A percentile compares a stretch with the other conserved stretches of the same genome.
Conservation (phyloP, 1,140 invertebrate genomes). For the Sitophilus oryzae region DNA sequence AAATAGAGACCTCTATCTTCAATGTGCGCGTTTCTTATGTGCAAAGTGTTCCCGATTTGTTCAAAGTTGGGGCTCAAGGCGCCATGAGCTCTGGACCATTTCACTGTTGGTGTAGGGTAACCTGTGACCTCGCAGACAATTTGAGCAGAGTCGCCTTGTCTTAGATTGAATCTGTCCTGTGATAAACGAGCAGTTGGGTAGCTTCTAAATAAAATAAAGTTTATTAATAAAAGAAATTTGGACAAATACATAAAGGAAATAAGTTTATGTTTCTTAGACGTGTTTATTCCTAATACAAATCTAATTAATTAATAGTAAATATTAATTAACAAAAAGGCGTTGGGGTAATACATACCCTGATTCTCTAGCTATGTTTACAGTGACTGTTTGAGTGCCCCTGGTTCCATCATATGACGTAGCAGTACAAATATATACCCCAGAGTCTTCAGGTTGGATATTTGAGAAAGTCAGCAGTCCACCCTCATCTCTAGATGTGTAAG, state of each 20-base stretch:
- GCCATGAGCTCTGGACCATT: slow-evolving; percentile 71
- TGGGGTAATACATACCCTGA: no score
- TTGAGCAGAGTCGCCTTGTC: slow-evolving; percentile 70
- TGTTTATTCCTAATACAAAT: no score
- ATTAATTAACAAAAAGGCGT: no score
- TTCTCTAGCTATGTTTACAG: slow-evolving; percentile 46
- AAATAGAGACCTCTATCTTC: slow-evolving; percentile 75
- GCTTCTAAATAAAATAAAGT: slow-evolving; percentile 32
- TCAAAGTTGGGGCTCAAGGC: slow-evolving; percentile 56
- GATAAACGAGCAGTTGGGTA: slow-evolving; percentile 55
- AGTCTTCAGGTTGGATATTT: slow-evolving; percentile 59
- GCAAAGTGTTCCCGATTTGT: slow-evolving; percentile 62
- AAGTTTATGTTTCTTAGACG: background rate
- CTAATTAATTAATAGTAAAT: no score
- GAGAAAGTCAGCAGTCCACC: slow-evolving; percentile 69
- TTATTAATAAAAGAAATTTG: background rate
- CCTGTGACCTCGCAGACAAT: slow-evolving; percentile 69
- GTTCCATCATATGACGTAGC: slow-evolving; percentile 44
- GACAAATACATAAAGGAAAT: slow-evolving; percentile 1
- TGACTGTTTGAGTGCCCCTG: slow-evolving; percentile 40
- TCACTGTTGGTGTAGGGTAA: slow-evolving; percentile 61
- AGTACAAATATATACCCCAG: slow-evolving; percentile 78
- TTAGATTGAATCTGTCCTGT: slow-evolving; percentile 62
- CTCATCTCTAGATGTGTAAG: slow-evolving; percentile 50
- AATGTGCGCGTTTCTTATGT: slow-evolving; percentile 64